Evolutionary conservation across 2,797 vertebrate genomes (phyloP).

Genomic region (Rhinichthys osculus): DNA sequence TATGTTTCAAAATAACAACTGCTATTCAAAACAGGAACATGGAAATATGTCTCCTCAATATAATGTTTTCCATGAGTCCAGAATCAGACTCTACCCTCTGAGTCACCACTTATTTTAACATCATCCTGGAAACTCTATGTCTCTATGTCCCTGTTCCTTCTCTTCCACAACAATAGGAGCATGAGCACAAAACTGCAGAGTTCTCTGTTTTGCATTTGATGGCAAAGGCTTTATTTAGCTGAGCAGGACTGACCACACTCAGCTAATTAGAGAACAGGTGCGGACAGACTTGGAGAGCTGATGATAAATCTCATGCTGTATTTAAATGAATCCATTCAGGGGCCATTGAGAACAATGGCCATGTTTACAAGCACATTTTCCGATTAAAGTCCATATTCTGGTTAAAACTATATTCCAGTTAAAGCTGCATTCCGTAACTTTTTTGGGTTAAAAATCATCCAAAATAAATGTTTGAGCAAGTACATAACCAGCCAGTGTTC

Average conservation of each 20-base stretch:
- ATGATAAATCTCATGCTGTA: neutral
- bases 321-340: constrained; percentile 2
- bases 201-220: constrained; percentile 41
- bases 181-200: constrained; percentile 25
- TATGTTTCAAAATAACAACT: neutral
- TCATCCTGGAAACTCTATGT: neutral
- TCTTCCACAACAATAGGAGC: constrained; percentile 17
- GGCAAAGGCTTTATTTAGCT: constrained; percentile 31
- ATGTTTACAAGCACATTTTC: neutral
- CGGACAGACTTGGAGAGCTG: neutral
- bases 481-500: no score
- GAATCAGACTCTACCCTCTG: constrained; percentile 21
- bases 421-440: no score
- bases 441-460: no score
- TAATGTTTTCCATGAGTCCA: constrained; percentile 19
- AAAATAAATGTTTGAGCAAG: no score
- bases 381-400: neutral
- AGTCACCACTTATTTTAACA: constrained; percentile 17
- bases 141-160: neutral
- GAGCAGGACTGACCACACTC: constrained; percentile 22
- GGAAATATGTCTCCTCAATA: neutral
- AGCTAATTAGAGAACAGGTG: constrained; percentile 22
- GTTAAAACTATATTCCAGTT: neutral
- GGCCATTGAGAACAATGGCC: neutral
- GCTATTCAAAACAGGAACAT: neutral